Evolutionary conservation across 2,113 vertebrate species (phyloP).

Genomic region (Chloropsis hardwickii): DNA sequence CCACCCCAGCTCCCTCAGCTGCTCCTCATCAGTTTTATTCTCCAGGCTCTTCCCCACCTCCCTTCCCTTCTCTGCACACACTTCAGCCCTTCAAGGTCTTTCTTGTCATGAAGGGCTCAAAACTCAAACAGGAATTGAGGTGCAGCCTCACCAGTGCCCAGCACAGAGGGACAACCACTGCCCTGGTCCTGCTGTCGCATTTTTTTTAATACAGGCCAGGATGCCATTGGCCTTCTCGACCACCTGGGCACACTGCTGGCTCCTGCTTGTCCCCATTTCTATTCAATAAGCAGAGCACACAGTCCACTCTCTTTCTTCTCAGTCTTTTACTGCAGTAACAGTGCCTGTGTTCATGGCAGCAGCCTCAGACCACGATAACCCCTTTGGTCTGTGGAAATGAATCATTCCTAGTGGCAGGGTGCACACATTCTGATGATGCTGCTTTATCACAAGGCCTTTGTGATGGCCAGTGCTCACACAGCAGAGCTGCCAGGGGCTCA

Average conservation of each 20-base stretch:
- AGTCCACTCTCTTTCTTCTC: neutral
- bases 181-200: neutral
- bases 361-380: neutral
- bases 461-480: neutral
- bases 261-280: neutral
- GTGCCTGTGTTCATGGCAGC: neutral
- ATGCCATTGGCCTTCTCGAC: neutral
- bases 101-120: neutral
- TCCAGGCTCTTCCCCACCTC: neutral
- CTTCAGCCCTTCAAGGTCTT: neutral
- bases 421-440: neutral
- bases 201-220: neutral
- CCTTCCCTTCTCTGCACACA: neutral
- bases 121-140: neutral
- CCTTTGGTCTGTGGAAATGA: neutral
- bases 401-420: neutral
- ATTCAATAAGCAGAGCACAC: neutral
- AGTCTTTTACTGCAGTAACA: neutral
- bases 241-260: neutral
- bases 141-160: neutral
- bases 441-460: neutral
- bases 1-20: neutral
- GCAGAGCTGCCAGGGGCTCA: neutral
- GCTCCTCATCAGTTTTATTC: neutral
- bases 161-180: neutral